phyloP scores from a whole-genome alignment of 2,113 vertebrate genomes.

The Sander vitreus region DNA sequence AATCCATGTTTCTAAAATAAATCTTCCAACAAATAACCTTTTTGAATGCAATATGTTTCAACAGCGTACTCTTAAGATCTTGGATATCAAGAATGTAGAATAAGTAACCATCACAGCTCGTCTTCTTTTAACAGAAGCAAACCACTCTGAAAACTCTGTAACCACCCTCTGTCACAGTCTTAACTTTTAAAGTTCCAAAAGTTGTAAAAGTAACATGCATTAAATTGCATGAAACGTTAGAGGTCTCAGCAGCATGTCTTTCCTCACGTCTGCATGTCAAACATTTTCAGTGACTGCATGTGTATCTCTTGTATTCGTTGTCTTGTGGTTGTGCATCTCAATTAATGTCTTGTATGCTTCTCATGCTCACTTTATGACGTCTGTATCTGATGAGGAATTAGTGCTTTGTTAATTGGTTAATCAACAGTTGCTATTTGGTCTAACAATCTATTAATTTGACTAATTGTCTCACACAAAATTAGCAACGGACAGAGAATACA shows the following conservation, averaged over 20 bases:
- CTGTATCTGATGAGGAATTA: constrained; percentile 17
- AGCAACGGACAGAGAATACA: neutral
- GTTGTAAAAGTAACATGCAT: neutral
- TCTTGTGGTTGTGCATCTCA: neutral
- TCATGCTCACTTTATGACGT: constrained; percentile 1
- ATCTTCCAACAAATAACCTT: neutral
- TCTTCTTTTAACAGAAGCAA: neutral
- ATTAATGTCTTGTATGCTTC: neutral
- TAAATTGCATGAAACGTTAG: neutral
- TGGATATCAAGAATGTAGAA: neutral
- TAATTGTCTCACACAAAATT: neutral
- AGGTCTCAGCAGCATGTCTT: neutral
- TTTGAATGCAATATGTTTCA: neutral
- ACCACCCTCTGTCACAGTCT: neutral
- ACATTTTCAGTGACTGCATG: neutral
- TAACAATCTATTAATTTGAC: constrained; percentile 19
- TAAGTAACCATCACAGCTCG: neutral
- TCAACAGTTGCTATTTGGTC: neutral
- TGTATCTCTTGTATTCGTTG: neutral
- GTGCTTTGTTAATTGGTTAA: constrained; percentile 20
- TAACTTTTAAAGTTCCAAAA: neutral
- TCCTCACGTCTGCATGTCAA: neutral
- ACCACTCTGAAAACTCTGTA: neutral
- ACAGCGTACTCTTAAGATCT: neutral
- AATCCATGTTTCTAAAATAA: neutral